Conservation (phyloP, 2,888 invertebrate species). For the Drosophila quasianomalipes region DNA sequence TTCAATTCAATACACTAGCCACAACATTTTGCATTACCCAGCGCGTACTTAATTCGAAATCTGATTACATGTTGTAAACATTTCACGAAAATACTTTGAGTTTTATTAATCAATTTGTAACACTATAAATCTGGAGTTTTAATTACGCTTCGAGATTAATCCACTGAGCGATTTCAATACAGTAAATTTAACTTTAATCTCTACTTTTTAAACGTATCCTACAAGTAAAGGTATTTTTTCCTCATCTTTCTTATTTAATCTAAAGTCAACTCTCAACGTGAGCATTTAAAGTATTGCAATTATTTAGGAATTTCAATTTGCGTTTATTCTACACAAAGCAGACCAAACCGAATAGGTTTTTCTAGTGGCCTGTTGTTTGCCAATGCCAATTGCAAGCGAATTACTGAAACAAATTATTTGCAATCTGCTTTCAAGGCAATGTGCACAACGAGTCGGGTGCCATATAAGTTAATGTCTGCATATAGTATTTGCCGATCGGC, state of each 20-base stretch:
- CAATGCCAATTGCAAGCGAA: slow-evolving; percentile 27
- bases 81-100: background rate
- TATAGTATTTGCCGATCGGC: background rate
- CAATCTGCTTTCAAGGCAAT: slow-evolving; percentile 29
- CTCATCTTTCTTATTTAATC: slow-evolving; percentile 24
- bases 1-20: slow-evolving; percentile 6
- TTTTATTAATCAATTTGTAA: background rate
- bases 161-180: no score
- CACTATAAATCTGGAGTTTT: background rate
- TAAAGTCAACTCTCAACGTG: slow-evolving; percentile 19
- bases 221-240: no score
- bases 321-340: slow-evolving; percentile 31
- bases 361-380: slow-evolving; percentile 19
- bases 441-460: slow-evolving; percentile 7
- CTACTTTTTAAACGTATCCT: background rate
- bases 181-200: background rate
- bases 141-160: background rate
- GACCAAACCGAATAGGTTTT: slow-evolving; percentile 5
- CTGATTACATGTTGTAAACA: background rate
- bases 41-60: background rate
- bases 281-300: slow-evolving; percentile 47
- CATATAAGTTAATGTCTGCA: slow-evolving; percentile 18
- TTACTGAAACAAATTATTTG: slow-evolving; percentile 49
- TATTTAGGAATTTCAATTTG: slow-evolving; percentile 71
- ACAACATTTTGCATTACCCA: background rate